Percentiles rank a stretch among this genome's conserved stretches.
Evolutionary conservation across 2,113 vertebrate species (phyloP).

Genomic region (Potamarius usumacintae): DNA sequence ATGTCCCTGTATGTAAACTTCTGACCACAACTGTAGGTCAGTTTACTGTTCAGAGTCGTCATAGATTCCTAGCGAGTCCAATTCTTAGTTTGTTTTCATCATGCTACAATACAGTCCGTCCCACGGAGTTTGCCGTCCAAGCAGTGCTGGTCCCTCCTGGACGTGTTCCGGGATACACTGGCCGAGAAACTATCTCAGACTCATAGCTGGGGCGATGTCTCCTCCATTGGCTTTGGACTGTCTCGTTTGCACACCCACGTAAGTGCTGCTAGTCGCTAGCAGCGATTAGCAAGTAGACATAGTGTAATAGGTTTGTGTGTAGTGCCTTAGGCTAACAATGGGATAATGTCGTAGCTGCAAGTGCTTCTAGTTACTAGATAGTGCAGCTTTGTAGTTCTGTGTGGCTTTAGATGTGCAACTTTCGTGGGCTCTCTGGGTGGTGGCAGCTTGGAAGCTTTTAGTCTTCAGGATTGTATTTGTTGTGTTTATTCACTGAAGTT

Average conservation of each 20-base stretch:
- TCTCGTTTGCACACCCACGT: conserved; percentile 56
- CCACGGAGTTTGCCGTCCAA: conserved; percentile 64
- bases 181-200: conserved; percentile 75
- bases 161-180: conserved; percentile 78
- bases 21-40: background rate
- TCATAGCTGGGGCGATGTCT: conserved; percentile 77
- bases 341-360: background rate
- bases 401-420: background rate
- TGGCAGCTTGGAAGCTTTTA: background rate
- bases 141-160: conserved; percentile 78
- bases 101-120: conserved; percentile 63
- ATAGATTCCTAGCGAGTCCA: background rate
- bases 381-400: conserved; percentile 14
- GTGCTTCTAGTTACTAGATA: background rate
- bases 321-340: background rate
- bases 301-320: background rate
- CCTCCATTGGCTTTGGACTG: conserved; percentile 66
- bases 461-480: too few species aligned
- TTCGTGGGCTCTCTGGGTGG: background rate
- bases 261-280: conserved; percentile 46
- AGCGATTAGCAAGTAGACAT: background rate
- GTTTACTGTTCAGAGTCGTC: background rate
- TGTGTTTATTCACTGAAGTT: too few species aligned
- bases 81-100: conserved; percentile 6
- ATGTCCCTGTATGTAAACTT: too few species aligned